Evolutionary conservation across 2,113 vertebrate species (phyloP), one percentile per base, ranked within the genome.

Genomic region (Acanthisitta chloris): DNA sequence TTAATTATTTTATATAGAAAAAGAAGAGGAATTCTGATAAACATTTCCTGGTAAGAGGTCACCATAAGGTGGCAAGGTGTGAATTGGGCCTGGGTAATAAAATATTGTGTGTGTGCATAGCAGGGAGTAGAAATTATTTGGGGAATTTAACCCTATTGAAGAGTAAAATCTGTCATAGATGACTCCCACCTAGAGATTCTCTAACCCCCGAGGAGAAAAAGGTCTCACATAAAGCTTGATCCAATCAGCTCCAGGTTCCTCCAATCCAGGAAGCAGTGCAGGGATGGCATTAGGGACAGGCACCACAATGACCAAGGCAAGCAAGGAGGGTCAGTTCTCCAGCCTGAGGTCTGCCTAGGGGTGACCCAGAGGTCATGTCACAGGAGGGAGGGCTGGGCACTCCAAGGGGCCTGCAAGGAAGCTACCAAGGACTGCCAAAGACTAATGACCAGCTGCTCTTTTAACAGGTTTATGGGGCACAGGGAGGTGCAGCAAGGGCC

Each of bases 241-340:
- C 8, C 45, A 25, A 42, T 17, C 33, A 59, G 62, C 26, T 54
- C 45, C 25, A 16, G 42, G 9, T 42, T 34, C 36, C 58, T 46
- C 51, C 70, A 43, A 0, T 1, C 10, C 25, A 18, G 65, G 70
- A 36, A 51, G 69, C 43, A 1, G 16, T 42, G 54, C 25, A 58
- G 23, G 54, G 40, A 5, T 24, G 69, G 64, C 28, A 3, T 9
- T 4, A 36, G 43, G 46, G 36, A 52, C 38, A 49, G 49, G 17
- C 18, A 6, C 28, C 10, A 5, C 46, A 4, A 0, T 3, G 67
- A 4, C 61, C 10, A 19, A 31, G 71, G 66, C 1, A 2, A 54
- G 59, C 26, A 29, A 28, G 65, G 66, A 8, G 12, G 81, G n/a
- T 28, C 38, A 23, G 43, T 43, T 6, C 21, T 26, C 14, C 54